Base-by-base conservation (phyloP, 2,797 vertebrate genomes). In the Peromyscus nudipes region DNA sequence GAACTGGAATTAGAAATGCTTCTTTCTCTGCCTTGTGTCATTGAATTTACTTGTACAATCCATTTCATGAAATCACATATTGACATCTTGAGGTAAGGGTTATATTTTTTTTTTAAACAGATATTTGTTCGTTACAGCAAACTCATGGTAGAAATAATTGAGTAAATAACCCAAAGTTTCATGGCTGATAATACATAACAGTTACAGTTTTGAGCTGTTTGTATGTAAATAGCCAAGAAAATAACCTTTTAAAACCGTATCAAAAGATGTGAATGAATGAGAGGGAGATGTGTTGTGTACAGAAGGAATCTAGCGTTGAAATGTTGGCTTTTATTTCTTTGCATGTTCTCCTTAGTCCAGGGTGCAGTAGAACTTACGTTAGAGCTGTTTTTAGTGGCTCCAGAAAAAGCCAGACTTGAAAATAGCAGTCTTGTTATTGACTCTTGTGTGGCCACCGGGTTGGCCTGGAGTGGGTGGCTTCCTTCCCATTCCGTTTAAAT, bases 351-450 rank as follows among this genome's bases (percentile, higher is more conserved):
- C 98, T 98, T 98, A 96, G 95, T 71, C n/a, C 81, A 92, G 95
- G 97, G 95, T 98, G 95, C 98, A 98, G 97, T 97, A 94, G 97
- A 96, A 98, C 98, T 98, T 79, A 91, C 83, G 95, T 98, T 96
- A 97, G 96, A 98, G 97, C 98, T 98, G 98, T 98, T 98, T 98
- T 98, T 98, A 98, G 98, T 95, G 96, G 97, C 95, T 96, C 97
- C 96, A 89, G 98, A 98, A 98, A 98, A 98, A 97, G 95, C 97
- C 98, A 98, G 96, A 91, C 95, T 98, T 98, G 97, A 98, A 99
- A 98, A 98, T 98, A 98, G 98, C 97, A 95, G 91, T 91, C 97
- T 97, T 98, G 93, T 98, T 98, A 97, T 97, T 98, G 97, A 98
- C 98, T 98, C 94, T 98, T 98, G 94, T 98, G 98, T 98, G 98